Conservation (phyloP, 2,113 vertebrate genomes). For the Spea multiplicata region DNA sequence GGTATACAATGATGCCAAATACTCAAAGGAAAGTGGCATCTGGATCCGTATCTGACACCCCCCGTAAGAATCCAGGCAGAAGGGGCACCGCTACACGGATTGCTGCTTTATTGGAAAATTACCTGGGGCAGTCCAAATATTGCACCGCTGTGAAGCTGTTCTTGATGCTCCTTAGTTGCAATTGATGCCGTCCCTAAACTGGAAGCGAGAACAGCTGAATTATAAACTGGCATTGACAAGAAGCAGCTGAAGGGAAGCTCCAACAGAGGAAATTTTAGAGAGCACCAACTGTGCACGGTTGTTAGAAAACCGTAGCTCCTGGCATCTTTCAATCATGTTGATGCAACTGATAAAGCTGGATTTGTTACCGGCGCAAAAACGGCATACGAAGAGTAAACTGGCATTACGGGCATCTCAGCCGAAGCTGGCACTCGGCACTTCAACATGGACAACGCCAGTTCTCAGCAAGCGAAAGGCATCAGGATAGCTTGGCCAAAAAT, state of each 20-base stretch:
- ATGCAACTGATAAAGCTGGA: constrained; percentile 24
- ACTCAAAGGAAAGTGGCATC: constrained; percentile 12
- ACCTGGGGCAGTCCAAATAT: constrained; percentile 45
- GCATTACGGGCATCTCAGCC: constrained; percentile 20
- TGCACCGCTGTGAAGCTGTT: constrained; percentile 35
- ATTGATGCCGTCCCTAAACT: constrained; percentile 42
- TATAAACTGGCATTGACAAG: constrained; percentile 44
- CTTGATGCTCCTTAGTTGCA: constrained; percentile 39
- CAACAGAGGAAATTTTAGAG: constrained; percentile 35
- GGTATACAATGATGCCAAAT: background rate
- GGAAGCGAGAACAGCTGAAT: constrained; percentile 40
- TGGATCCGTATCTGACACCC: background rate
- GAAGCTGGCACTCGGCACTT: constrained; percentile 9
- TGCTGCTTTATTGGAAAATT: constrained; percentile 43
- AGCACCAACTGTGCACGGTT: constrained; percentile 44
- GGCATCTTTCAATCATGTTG: constrained; percentile 45
- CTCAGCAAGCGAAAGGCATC: constrained; percentile 8
- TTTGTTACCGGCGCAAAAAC: constrained; percentile 27
- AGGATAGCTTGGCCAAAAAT: background rate
- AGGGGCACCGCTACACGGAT: constrained; percentile 18
- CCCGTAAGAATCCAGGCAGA: constrained; percentile 34
- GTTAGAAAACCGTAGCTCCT: constrained; percentile 38
- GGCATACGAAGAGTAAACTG: constrained; percentile 15
- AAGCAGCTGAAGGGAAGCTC: constrained; percentile 44
- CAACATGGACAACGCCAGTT: constrained; percentile 1